Conservation (phyloP, 2,113 vertebrate genomes). For the Nesoenas mayeri region DNA sequence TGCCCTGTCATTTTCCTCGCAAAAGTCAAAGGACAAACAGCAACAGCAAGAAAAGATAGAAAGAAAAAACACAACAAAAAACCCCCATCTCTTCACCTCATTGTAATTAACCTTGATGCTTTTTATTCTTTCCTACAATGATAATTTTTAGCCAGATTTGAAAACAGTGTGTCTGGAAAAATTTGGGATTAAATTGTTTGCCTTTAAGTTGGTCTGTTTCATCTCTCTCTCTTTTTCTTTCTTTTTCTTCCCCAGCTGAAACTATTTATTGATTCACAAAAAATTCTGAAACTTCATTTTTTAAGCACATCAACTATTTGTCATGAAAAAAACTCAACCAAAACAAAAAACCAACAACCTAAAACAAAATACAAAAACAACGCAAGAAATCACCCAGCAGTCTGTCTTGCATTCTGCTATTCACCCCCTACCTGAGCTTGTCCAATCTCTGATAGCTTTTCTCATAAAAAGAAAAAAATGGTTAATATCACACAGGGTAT, state of each 20-base stretch:
- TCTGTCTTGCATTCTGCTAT: neutral
- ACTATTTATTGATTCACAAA: neutral
- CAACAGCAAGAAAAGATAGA: neutral
- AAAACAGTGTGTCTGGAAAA: neutral
- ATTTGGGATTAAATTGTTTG: neutral
- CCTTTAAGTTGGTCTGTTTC: neutral
- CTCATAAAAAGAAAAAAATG: neutral
- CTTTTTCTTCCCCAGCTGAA: neutral
- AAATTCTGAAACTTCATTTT: conserved; percentile 3
- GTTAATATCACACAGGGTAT: neutral
- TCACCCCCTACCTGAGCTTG: neutral
- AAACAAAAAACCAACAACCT: no score
- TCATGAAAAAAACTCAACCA: neutral
- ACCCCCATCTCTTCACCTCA: neutral
- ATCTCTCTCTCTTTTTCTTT: neutral
- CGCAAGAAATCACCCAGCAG: neutral
- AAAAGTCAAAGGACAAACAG: neutral
- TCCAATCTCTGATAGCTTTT: neutral
- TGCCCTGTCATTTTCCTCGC: neutral
- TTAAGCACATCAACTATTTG: neutral
- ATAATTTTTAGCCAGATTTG: neutral
- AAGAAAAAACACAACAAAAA: neutral
- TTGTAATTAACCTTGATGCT: neutral
- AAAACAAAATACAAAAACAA: neutral
- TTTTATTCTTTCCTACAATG: neutral